These are phyloP conservation scores for Anodontia alba DNA, from an alignment of 2,888 invertebrate species.

Conservation along the genomic window DNA sequence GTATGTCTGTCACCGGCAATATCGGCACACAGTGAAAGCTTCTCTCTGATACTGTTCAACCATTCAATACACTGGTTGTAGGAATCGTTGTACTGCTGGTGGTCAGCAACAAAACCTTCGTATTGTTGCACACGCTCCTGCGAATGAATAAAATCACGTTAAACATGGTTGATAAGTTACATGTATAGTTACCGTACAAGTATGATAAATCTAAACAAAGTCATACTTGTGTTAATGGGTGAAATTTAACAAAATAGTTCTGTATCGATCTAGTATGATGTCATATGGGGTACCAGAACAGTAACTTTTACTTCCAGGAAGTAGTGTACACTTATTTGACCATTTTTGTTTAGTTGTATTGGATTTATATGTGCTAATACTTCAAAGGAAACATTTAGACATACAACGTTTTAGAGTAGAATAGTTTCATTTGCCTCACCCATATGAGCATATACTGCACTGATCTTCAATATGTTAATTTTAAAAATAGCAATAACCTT, in stretches of 20 bases:
- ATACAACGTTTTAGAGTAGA: no score
- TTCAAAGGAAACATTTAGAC: no score
- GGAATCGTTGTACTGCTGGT: slow-evolving; percentile 88
- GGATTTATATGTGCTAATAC: no score
- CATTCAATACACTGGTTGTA: slow-evolving; percentile 86
- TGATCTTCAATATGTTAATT: no score
- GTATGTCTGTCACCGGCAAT: slow-evolving; percentile 94
- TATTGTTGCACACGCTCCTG: slow-evolving; percentile 88
- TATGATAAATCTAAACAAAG: not conserved
- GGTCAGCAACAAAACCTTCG: slow-evolving; percentile 92
- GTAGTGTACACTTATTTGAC: no score
- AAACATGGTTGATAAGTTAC: not conserved
- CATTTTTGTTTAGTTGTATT: no score
- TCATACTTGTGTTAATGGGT: not conserved
- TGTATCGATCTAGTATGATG: no score
- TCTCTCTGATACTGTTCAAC: slow-evolving; percentile 96
- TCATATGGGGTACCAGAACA: no score
- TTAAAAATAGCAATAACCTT: no score
- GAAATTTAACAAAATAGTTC: not conserved
- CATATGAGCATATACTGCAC: no score
- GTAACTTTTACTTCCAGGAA: no score
- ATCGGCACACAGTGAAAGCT: slow-evolving; percentile 92
- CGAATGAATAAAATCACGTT: slow-evolving; percentile 4
- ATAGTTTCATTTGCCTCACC: no score
- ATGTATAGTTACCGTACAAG: not conserved